Evolutionary conservation across 1,140 invertebrate species (phyloP).

Genomic region (Homarus americanus): DNA sequence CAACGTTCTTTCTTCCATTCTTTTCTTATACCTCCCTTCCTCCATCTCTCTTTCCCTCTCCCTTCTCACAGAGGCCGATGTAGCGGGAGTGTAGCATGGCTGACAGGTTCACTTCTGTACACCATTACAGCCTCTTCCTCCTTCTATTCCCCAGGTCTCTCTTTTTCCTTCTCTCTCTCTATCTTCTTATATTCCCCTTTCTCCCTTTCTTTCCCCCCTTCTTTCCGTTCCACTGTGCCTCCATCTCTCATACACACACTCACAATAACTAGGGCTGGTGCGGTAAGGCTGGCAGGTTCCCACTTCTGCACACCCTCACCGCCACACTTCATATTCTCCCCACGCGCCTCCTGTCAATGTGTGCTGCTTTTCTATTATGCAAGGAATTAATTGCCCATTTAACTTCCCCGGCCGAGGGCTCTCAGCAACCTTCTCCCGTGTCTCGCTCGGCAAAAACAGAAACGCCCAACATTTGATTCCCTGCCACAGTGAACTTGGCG

Average conservation of each 20-base stretch:
- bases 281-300: too few relatives aligned
- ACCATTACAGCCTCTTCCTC: too few relatives aligned
- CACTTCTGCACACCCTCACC: too few relatives aligned
- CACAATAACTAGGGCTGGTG: too few relatives aligned
- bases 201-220: too few relatives aligned
- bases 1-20: too few relatives aligned
- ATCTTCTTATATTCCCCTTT: too few relatives aligned
- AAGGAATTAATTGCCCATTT: constrained; percentile 10
- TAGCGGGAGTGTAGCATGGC: too few relatives aligned
- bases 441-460: background rate
- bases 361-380: background rate
- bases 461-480: background rate
- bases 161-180: too few relatives aligned
- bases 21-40: background rate
- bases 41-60: background rate
- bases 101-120: too few relatives aligned
- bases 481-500: background rate
- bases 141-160: background rate
- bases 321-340: background rate
- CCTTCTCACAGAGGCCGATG: background rate
- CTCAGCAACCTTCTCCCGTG: background rate
- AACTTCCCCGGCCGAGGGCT: background rate
- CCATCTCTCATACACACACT: too few relatives aligned
- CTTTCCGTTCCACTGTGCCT: too few relatives aligned
- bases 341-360: background rate